Evolutionary conservation across 2,888 invertebrate genomes (phyloP).

Genomic region (Syritta pipiens): DNA sequence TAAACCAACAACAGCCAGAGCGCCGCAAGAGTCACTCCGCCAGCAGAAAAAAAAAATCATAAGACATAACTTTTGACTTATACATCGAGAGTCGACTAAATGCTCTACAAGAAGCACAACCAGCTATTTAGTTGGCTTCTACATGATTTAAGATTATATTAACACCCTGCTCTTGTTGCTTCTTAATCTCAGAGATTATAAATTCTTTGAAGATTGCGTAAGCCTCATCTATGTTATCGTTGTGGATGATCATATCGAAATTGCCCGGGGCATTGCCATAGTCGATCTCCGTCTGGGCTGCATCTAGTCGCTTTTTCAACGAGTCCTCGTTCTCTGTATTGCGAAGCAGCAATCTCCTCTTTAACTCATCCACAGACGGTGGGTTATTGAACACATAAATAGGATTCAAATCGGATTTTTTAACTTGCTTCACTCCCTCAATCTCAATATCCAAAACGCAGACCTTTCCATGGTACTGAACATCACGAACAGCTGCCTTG

Average conservation of each 20-base stretch:
- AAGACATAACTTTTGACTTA: background rate
- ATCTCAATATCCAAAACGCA: conserved; percentile 97
- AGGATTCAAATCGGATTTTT: conserved; percentile 89
- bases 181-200: conserved; percentile 82
- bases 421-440: conserved; percentile 95
- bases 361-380: conserved; percentile 90
- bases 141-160: conserved; percentile 59
- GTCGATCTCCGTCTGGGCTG: conserved; percentile 89
- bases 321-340: conserved; percentile 96
- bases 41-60: conserved; percentile 1
- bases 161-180: conserved; percentile 81
- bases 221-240: conserved; percentile 90
- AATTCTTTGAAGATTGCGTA: conserved; percentile 87
- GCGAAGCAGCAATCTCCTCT: conserved; percentile 85
- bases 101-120: background rate
- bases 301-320: conserved; percentile 86
- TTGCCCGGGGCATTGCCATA: conserved; percentile 89
- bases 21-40: background rate
- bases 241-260: conserved; percentile 90
- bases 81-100: conserved; percentile 10
- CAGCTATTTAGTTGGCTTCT: conserved; percentile 2
- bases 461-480: conserved; percentile 89
- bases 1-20: conserved; percentile 8
- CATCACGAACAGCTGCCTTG: conserved; percentile 90
- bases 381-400: conserved; percentile 94